Conservation (phyloP, 2,113 vertebrate species). For the Phainopepla nitens region DNA sequence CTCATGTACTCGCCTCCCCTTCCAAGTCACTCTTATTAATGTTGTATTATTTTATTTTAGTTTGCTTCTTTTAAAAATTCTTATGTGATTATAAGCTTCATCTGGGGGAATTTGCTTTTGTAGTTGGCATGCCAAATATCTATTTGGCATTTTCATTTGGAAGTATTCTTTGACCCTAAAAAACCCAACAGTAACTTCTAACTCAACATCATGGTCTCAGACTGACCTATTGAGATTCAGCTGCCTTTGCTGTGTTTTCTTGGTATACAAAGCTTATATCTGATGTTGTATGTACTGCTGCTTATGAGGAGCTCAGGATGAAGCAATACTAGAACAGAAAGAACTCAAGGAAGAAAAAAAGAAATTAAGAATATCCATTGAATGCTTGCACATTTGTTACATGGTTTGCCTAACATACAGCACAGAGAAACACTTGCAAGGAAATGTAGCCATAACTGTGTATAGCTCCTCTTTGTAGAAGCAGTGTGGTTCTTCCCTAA, state of each 20-base stretch:
- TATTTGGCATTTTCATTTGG: not conserved
- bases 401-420: not conserved
- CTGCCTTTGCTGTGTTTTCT: not conserved
- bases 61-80: not conserved
- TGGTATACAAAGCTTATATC: not conserved
- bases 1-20: not conserved
- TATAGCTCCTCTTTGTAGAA: not conserved
- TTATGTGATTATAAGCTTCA: not conserved
- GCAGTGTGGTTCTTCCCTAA: not conserved
- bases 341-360: not conserved
- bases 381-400: not conserved
- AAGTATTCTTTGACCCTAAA: not conserved
- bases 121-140: not conserved
- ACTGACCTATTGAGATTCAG: not conserved
- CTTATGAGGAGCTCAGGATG: not conserved
- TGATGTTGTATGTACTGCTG: not conserved
- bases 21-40: not conserved
- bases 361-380: not conserved
- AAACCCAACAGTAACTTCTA: not conserved
- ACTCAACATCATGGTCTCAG: not conserved
- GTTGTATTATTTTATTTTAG: not conserved
- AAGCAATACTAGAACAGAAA: not conserved
- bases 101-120: not conserved
- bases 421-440: not conserved
- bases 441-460: not conserved